Evolutionary conservation across 2,113 vertebrate genomes (phyloP).

Genomic region (Equus przewalskii): DNA sequence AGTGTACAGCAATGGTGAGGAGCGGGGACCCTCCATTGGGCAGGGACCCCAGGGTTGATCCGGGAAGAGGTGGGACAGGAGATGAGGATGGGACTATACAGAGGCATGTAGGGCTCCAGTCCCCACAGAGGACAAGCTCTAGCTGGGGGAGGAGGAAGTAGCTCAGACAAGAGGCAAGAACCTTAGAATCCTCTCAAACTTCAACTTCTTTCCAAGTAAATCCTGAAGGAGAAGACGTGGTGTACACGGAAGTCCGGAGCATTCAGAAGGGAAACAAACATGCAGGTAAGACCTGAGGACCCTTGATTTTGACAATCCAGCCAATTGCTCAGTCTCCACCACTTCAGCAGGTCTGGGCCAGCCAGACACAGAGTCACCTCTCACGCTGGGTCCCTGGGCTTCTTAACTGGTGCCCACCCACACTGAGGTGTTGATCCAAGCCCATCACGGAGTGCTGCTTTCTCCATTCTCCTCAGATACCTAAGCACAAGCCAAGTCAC

Average conservation of each 20-base stretch:
- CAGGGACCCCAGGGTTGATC: neutral
- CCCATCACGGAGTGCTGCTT: neutral
- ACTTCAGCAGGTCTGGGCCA: neutral
- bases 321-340: neutral
- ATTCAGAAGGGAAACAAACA: neutral
- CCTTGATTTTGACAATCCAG: no score
- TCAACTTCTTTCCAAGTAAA: constrained; percentile 59
- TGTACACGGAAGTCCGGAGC: constrained; percentile 52
- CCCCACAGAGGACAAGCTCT: neutral
- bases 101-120: no score
- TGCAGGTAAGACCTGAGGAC: constrained; percentile 53
- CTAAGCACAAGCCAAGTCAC: neutral
- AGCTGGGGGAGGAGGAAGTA: neutral
- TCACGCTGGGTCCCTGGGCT: neutral
- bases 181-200: neutral
- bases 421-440: neutral
- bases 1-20: constrained; percentile 72
- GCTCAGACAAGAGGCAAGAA: neutral
- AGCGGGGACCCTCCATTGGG: neutral
- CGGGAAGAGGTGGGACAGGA: neutral
- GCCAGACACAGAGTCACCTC: neutral
- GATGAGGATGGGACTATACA: neutral
- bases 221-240: neutral
- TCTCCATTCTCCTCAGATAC: neutral
- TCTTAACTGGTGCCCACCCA: neutral